Evolutionary conservation across 2,888 invertebrate species (phyloP).

Genomic region (Amiota minor): DNA sequence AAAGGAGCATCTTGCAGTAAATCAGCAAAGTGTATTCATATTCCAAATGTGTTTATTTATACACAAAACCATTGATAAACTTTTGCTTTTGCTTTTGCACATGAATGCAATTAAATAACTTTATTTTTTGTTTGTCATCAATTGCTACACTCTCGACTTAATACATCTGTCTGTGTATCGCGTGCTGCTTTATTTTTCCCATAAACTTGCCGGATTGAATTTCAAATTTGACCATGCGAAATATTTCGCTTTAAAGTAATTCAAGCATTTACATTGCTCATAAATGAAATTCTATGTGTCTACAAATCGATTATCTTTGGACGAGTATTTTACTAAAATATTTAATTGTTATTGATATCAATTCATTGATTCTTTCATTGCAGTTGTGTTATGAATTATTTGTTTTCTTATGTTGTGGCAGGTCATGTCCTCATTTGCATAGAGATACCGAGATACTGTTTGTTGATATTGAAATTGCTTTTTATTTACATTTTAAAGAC

Average conservation of each 20-base stretch:
- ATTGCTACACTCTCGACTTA: background rate
- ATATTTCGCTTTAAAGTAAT: conserved; percentile 5
- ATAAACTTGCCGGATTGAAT: background rate
- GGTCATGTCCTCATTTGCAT: background rate
- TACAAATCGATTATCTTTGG: background rate
- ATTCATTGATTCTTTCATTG: background rate
- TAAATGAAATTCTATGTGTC: background rate
- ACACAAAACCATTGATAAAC: no score
- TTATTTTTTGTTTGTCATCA: no score
- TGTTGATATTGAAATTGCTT: no score
- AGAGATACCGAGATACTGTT: background rate
- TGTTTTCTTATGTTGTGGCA: background rate
- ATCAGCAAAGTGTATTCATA: no score
- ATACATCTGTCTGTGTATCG: background rate
- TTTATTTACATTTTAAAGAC: no score
- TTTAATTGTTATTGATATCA: background rate
- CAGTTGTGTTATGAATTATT: background rate
- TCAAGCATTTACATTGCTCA: background rate
- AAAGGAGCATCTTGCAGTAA: no score
- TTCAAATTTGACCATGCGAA: background rate
- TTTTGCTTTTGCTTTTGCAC: no score
- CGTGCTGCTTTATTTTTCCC: conserved; percentile 2
- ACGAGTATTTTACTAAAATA: background rate
- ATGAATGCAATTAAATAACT: no score
- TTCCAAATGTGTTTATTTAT: no score